These are phyloP conservation scores for Platichthys flesus DNA, from an alignment of 2,113 vertebrate genomes.

Conservation along the genomic window DNA sequence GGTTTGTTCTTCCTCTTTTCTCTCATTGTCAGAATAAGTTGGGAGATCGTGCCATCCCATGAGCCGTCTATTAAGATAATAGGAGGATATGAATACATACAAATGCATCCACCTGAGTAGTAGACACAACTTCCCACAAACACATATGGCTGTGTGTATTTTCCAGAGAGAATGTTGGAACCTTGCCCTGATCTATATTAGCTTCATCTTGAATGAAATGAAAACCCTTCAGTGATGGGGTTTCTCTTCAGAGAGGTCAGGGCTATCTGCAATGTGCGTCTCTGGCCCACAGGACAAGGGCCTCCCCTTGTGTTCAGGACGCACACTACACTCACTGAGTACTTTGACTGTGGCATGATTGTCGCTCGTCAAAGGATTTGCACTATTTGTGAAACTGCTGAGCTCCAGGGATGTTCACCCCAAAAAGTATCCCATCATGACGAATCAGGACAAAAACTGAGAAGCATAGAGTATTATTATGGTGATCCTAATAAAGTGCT, in stretches of 20 bases:
- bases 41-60: slow-evolving; percentile 33
- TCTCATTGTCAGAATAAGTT: background rate
- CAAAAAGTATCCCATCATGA: too few species aligned
- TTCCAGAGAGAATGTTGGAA: background rate
- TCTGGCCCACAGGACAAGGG: slow-evolving; percentile 56
- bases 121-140: background rate
- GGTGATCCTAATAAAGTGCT: too few species aligned
- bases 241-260: background rate
- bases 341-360: background rate
- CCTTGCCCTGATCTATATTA: background rate
- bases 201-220: background rate
- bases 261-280: background rate
- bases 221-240: background rate
- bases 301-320: slow-evolving; percentile 68
- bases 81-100: background rate
- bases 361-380: background rate
- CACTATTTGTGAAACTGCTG: background rate
- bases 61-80: slow-evolving; percentile 28
- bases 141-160: background rate
- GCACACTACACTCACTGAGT: slow-evolving; percentile 30
- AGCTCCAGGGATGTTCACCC: too few species aligned
- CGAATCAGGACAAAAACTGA: too few species aligned
- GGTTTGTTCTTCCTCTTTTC: slow-evolving; percentile 30
- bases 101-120: slow-evolving; percentile 2
- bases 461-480: too few species aligned